phyloP scores from a whole-genome alignment of 1,140 invertebrate species.

The Thaumatotibia leucotreta region DNA sequence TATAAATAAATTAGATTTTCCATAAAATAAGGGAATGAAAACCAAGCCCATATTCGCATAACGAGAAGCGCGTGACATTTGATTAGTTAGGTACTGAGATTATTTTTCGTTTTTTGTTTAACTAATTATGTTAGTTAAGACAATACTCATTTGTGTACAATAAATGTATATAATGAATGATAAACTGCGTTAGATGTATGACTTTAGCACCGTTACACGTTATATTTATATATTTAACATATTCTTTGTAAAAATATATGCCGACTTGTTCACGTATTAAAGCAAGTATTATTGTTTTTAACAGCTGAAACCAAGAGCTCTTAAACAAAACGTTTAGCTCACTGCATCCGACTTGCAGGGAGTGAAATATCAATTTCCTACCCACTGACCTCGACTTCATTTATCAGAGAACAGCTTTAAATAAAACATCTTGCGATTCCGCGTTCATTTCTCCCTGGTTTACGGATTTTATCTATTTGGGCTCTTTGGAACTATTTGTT shows the following conservation, averaged over 20 bases:
- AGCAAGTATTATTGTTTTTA: neutral
- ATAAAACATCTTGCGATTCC: conserved; percentile 23
- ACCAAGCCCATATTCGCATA: neutral
- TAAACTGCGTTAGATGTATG: no score
- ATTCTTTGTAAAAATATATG: no score
- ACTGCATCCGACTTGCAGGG: conserved; percentile 15
- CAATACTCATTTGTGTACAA: no score
- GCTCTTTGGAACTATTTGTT: conserved; percentile 51
- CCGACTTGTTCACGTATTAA: neutral
- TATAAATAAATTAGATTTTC: neutral
- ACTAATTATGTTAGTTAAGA: no score
- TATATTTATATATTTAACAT: no score
- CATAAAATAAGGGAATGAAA: neutral
- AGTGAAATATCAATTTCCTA: conserved; percentile 62
- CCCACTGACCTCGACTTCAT: conserved; percentile 43
- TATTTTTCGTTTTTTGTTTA: no score
- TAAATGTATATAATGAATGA: no score
- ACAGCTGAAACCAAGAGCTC: neutral
- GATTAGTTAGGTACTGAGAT: no score
- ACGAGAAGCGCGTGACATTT: neutral
- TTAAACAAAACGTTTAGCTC: conserved; percentile 11
- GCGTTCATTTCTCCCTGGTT: conserved; percentile 23
- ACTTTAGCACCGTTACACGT: no score
- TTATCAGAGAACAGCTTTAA: conserved; percentile 36
- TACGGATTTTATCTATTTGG: conserved; percentile 46